Conservation (phyloP, 2,113 vertebrate species). For the Uria lomvia region DNA sequence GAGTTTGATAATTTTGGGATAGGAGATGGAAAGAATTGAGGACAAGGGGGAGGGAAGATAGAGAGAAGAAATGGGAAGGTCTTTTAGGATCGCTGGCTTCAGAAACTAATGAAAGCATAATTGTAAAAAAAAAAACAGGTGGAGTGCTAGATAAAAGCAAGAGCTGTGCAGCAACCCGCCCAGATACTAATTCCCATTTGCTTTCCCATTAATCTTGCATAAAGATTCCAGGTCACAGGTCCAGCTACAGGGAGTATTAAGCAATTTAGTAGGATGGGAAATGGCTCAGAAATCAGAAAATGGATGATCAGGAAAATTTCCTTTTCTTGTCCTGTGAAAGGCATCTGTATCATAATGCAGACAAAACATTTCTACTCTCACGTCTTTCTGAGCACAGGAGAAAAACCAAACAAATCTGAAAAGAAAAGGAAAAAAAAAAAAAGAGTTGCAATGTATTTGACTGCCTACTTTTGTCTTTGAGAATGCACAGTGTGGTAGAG, state of each 20-base stretch:
- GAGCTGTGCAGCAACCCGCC: constrained; percentile 37
- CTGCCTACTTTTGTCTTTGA: neutral
- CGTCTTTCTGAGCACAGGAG: neutral
- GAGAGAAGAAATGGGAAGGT: neutral
- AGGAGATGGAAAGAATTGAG: constrained; percentile 12
- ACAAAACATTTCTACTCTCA: neutral
- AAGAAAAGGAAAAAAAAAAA: neutral
- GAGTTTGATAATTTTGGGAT: constrained; percentile 51
- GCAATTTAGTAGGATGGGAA: constrained; percentile 53
- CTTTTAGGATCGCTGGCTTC: constrained; percentile 49
- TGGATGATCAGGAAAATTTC: neutral
- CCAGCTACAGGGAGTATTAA: constrained; percentile 55
- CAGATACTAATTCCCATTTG: constrained; percentile 67
- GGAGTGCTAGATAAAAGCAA: constrained; percentile 62
- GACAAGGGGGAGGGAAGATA: neutral
- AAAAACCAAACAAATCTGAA: neutral
- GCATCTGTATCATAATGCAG: neutral
- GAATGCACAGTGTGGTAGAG: neutral
- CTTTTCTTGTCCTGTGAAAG: neutral
- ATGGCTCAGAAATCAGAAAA: constrained; percentile 34
- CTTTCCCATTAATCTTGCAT: constrained; percentile 67
- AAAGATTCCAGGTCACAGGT: constrained; percentile 67
- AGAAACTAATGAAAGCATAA: constrained; percentile 55
- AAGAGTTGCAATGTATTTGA: neutral
- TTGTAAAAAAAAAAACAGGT: constrained; percentile 57